Base-by-base conservation (phyloP, 2,888 invertebrate genomes). In the Meliscaeva auricollis region DNA sequence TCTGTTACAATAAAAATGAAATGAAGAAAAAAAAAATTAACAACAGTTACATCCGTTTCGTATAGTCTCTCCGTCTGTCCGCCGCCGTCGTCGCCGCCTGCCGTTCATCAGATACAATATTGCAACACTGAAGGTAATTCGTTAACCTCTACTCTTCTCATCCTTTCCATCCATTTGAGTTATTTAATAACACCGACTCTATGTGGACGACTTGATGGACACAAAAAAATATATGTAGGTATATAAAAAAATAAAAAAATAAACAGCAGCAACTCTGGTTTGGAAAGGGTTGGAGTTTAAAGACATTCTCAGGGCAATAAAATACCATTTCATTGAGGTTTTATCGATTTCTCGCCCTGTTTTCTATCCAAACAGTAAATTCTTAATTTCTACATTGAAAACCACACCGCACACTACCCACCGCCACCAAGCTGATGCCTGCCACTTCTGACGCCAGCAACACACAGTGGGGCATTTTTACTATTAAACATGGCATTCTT, bases 321-420 rank as follows among this genome's bases (percentile, higher is more conserved):
- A 82, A 87, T 82, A 77, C 74, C 56, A 74, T 87, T 82, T 78
- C 77, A 87, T 87, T 81, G 85, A 77, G 77, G 81, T 85, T 77
- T 76, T 85, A 85, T 85, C 81, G 85, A 85, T 85, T 85, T 81
- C 85, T 77, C 76, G 77, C 56, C 76, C 75, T 73, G 46, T 54
- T 75, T 46, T 41, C 76, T 69, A 81, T 81, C 68, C 76, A 77
- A 85, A 85, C 77, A 85, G 81, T 81, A 81, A 81, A 85, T 85
- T 85, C 81, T 85, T 85, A 85, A 85, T 85, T 81, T 81, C 81
- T 73, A 72, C 64, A 76, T 56, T 46, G 41, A 56, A 52, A 58
- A 58, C 20, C 41, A 50, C 46, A 70, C 60, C 54, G 35, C 35
- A 41, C 79, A 38, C 38, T 9, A 38, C 9, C 38, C 58, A n/a